phyloP scores from a whole-genome alignment of 1,140 invertebrate genomes.

The Pachyrhynchus sulphureomaculatus region DNA sequence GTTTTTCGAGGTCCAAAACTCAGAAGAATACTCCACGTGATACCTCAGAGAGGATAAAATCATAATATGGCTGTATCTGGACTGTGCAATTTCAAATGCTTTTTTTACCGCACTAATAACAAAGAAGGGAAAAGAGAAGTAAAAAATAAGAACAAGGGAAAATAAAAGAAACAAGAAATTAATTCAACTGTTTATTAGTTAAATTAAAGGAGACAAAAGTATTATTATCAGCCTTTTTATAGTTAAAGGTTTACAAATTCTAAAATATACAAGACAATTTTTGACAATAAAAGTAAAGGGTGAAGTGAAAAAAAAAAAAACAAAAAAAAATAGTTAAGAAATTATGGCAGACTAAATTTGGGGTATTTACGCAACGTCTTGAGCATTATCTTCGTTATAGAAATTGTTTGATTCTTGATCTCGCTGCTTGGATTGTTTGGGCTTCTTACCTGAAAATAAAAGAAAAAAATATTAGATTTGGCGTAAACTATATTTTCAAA shows the following conservation, averaged over 20 bases:
- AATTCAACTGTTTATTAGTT: conserved; percentile 13
- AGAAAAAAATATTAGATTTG: neutral
- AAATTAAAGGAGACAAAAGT: conserved; percentile 10
- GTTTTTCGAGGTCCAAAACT: too few species aligned
- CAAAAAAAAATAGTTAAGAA: neutral
- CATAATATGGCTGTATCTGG: neutral
- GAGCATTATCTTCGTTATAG: neutral
- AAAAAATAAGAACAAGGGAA: neutral
- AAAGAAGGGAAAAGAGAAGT: neutral
- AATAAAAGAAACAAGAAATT: conserved; percentile 13
- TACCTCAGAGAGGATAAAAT: too few species aligned
- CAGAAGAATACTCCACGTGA: too few species aligned
- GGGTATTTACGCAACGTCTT: neutral
- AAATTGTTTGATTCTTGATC: neutral
- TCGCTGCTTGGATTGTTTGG: conserved; percentile 12
- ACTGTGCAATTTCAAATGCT: neutral
- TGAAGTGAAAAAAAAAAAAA: too few species aligned
- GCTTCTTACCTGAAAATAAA: conserved; percentile 24
- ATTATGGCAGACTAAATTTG: conserved; percentile 13
- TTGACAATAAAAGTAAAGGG: too few species aligned
- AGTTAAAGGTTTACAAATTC: neutral
- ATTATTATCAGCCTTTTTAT: conserved; percentile 9
- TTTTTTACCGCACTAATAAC: neutral
- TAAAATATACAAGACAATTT: too few species aligned
- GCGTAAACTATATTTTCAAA: too few species aligned